Evolutionary conservation across 2,888 invertebrate species (phyloP).

Genomic region (Cephonodes hylas): DNA sequence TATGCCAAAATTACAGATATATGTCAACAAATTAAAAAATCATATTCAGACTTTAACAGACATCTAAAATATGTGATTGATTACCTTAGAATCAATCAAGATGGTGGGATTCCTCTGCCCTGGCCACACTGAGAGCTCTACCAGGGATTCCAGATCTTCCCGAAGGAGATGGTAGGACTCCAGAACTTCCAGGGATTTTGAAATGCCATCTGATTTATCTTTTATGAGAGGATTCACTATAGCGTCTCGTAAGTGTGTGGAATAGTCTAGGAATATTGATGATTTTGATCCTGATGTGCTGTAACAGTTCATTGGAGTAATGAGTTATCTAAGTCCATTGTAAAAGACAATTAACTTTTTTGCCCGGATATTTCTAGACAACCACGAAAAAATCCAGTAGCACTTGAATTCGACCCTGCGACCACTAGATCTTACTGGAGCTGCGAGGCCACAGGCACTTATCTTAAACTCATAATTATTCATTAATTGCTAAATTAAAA

Average conservation of each 20-base stretch:
- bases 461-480: too few relatives aligned
- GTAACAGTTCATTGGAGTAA: conserved; percentile 14
- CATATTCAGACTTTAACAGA: not conserved
- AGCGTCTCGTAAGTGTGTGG: conserved; percentile 87
- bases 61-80: not conserved
- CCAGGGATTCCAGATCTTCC: conserved; percentile 94
- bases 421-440: too few relatives aligned
- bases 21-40: not conserved
- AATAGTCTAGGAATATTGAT: conserved; percentile 93
- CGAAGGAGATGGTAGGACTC: conserved; percentile 92
- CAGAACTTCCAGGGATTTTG: conserved; percentile 86
- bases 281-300: conserved; percentile 91
- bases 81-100: conserved; percentile 86
- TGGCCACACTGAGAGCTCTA: conserved; percentile 93
- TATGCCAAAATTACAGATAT: too few relatives aligned
- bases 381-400: too few relatives aligned
- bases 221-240: conserved; percentile 89
- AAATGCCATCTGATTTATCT: conserved; percentile 86
- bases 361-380: too few relatives aligned
- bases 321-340: not conserved
- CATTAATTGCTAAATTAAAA: too few relatives aligned
- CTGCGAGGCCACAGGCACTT: too few relatives aligned
- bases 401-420: too few relatives aligned
- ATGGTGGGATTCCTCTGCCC: conserved; percentile 88
- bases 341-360: not conserved